Base-by-base conservation (phyloP, 2,113 vertebrate species). In the Collichthys lucidus region DNA sequence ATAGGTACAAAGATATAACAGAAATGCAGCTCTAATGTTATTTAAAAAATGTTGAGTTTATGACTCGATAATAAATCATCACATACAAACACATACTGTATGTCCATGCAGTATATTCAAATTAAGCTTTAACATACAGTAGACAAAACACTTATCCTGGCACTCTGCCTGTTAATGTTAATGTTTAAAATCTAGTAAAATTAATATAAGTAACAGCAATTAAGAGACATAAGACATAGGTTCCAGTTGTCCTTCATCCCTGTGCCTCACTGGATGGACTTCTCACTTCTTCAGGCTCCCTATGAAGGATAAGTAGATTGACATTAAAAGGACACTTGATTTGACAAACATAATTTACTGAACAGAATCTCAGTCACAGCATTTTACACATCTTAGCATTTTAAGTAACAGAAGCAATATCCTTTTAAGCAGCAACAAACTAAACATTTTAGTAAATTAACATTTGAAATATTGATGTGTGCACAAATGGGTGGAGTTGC, bases 201-300 rank as follows among this genome's bases (percentile, higher is more conserved):
- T 24, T 1, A 40, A 74, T 31, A 42, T 2, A 0, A 57, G 19
- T 40, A 46, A 50, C 2, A 49, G 10, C 62, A 11, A 55, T 40
- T 69, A 31, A 53, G 9, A 63, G 17, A 79, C 15, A 79, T 66
- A 42, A 46, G n/a, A n/a, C n/a, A 53, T 62, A 67, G 22, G 0
- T 10, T 67, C 26, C 16, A 55, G 40, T 29, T 5, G 7, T 63
- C 47, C 40, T 59, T 90, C 64, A 86, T 84, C 17, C 53, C 1
- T 80, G 31, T 8, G 53, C 29, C 63, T 82, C 82, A 76, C 15
- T 64, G 26, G 80, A 47, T 11, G 88, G 81, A 74, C 50, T 5
- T 24, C 42, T 42, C 1, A 1, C 40, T 12, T 87, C 90, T 40
- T 87, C 89, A 35, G 64, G n/a, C 42, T 53, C 59, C 79, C 93